These are phyloP conservation scores for Cantharis flavilabris DNA, from an alignment of 2,888 invertebrate species.

Conservation along the genomic window DNA sequence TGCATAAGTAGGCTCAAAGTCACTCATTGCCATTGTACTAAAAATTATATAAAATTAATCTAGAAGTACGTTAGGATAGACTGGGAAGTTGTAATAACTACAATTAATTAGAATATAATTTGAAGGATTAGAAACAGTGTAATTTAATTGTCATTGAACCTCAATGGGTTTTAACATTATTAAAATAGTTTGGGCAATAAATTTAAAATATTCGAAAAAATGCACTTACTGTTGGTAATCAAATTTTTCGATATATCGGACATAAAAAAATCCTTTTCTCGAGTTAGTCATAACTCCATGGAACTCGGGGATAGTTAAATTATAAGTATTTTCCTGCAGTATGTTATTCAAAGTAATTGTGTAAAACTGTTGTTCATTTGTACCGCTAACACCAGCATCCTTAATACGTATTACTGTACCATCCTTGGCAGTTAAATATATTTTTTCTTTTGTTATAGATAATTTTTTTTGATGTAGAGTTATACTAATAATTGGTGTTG, in stretches of 20 bases:
- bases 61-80: too few relatives aligned
- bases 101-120: too few relatives aligned
- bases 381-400: not conserved
- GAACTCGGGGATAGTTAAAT: not conserved
- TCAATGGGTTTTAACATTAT: too few relatives aligned
- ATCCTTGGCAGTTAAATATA: not conserved
- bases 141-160: too few relatives aligned
- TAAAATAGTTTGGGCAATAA: too few relatives aligned
- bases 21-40: slow-evolving; percentile 63
- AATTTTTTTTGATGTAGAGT: too few relatives aligned
- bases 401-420: not conserved
- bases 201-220: too few relatives aligned
- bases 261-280: not conserved
- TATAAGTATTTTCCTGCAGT: not conserved
- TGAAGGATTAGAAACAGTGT: too few relatives aligned
- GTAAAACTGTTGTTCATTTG: not conserved
- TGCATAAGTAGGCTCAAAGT: slow-evolving; percentile 68
- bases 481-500: too few relatives aligned
- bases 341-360: not conserved
- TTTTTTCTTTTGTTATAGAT: not conserved
- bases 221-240: not conserved
- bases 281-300: not conserved
- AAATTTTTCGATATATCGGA: not conserved
- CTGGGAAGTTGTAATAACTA: too few relatives aligned
- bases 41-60: not conserved